Conservation (phyloP, 2,797 vertebrate genomes). For the Sebastes wilsoni region DNA sequence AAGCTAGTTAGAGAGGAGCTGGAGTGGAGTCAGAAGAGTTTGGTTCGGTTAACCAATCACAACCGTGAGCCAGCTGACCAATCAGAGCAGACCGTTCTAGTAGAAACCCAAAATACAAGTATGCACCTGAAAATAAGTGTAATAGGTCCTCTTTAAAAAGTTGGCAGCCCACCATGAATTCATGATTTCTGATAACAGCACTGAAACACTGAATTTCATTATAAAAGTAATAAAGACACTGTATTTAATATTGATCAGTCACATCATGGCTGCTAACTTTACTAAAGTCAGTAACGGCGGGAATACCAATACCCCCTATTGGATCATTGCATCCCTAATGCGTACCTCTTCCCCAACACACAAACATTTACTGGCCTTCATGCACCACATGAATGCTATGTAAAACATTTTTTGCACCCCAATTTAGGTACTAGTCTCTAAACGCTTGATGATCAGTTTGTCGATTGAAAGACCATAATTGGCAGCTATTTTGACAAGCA, state of each 20-base stretch:
- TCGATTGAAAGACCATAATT: not conserved
- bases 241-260: not conserved
- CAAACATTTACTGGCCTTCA: not conserved
- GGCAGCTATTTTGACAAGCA: not conserved
- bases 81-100: no score
- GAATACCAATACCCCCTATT: not conserved
- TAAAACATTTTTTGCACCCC: not conserved
- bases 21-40: no score
- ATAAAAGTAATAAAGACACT: not conserved
- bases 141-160: not conserved
- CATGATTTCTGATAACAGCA: not conserved
- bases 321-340: not conserved
- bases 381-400: not conserved
- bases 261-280: not conserved
- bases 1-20: no score
- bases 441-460: not conserved
- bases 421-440: not conserved
- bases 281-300: not conserved
- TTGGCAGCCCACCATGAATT: not conserved
- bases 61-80: no score
- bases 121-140: no score
- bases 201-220: not conserved
- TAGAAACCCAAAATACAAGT: no score
- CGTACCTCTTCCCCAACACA: not conserved
- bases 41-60: no score